phyloP scores from a whole-genome alignment of 2,797 vertebrate species.

The Borostomias antarcticus region DNA sequence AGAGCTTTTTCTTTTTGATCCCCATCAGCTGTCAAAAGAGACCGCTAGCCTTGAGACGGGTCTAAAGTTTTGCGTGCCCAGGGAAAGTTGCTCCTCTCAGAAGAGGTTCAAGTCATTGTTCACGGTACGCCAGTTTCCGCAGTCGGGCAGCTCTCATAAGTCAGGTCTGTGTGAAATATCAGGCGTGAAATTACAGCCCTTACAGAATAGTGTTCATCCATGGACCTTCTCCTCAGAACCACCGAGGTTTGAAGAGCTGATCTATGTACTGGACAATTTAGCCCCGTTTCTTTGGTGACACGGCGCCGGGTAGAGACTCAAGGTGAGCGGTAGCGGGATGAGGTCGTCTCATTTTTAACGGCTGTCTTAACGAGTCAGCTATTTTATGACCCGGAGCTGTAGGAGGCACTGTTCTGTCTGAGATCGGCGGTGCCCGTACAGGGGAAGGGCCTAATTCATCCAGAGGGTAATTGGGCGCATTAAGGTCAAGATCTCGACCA shows the following conservation, averaged over 20 bases:
- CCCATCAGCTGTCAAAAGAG: neutral
- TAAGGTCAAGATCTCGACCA: conserved; percentile 48
- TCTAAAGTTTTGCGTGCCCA: neutral
- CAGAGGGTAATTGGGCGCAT: neutral
- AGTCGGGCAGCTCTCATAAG: conserved; percentile 20
- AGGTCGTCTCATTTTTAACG: conserved; percentile 45
- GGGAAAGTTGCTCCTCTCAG: neutral
- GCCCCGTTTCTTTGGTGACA: conserved; percentile 53
- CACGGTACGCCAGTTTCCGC: conserved; percentile 24
- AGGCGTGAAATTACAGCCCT: conserved; percentile 26
- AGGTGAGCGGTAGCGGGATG: conserved; percentile 18
- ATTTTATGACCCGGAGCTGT: conserved; percentile 20
- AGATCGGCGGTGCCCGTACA: conserved; percentile 15
- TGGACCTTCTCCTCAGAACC: conserved; percentile 30
- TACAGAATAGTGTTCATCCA: conserved; percentile 38
- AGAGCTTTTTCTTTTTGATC: neutral
- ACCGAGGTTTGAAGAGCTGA: conserved; percentile 43
- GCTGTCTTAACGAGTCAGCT: conserved; percentile 35
- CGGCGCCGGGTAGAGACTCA: conserved; percentile 27
- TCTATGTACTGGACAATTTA: conserved; percentile 46
- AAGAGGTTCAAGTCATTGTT: conserved; percentile 25
- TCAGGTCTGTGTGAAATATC: conserved; percentile 21
- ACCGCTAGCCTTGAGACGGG: neutral
- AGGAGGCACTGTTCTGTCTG: conserved; percentile 24
- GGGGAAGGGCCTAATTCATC: neutral